These are phyloP conservation scores for Charadrius vociferus DNA, from an alignment of 2,113 vertebrate species.

Conservation along the genomic window DNA sequence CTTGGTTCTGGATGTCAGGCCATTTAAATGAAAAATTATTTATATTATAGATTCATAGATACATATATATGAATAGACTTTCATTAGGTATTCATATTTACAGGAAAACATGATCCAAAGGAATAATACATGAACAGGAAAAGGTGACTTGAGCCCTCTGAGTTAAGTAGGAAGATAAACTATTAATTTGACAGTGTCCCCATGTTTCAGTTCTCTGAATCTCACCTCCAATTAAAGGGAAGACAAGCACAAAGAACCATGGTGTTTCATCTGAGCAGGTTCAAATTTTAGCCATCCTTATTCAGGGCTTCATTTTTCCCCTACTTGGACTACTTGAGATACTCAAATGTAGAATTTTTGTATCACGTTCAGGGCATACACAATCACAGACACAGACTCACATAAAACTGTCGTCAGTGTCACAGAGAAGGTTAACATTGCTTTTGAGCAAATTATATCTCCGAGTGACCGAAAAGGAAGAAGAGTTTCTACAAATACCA, in stretches of 20 bases:
- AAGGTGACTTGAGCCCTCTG: not conserved
- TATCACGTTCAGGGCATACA: not conserved
- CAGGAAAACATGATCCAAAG: not conserved
- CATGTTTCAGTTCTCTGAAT: not conserved
- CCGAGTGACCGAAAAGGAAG: not conserved
- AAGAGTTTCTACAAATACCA: not conserved
- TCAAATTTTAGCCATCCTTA: not conserved
- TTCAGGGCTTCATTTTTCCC: not conserved
- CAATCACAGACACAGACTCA: not conserved
- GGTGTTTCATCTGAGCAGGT: not conserved
- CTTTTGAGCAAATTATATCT: not conserved
- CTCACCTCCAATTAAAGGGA: not conserved
- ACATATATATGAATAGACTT: not conserved
- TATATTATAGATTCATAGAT: not conserved
- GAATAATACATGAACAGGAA: not conserved
- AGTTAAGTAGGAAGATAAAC: not conserved
- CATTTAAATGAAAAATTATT: not conserved
- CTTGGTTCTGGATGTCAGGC: not conserved
- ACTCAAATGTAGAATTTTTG: not conserved
- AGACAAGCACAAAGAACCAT: not conserved
- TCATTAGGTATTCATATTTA: not conserved
- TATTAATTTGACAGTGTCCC: not conserved
- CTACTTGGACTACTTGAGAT: not conserved
- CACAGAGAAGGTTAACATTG: not conserved
- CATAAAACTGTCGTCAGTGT: not conserved